Base-by-base conservation (phyloP, 2,113 vertebrate genomes). In the Crotophaga sulcirostris region DNA sequence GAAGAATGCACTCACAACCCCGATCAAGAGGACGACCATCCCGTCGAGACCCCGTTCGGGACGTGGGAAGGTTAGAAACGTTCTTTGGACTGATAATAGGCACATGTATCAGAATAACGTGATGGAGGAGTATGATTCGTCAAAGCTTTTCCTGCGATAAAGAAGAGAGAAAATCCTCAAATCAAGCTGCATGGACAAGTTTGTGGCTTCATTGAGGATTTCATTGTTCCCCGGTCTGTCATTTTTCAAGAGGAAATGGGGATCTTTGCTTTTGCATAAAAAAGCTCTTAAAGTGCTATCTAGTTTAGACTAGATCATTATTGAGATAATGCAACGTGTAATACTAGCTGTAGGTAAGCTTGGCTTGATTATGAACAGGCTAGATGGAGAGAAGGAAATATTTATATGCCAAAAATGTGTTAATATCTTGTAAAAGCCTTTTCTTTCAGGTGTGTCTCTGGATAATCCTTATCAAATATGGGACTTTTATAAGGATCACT, bases 61-160 rank as follows among this genome's bases (percentile, higher is more conserved):
- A 99, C 95, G 99, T 99, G 99, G 99, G 99, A 99, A 99, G 99
- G 99, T 99, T 99, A 99, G 99, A 99, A 99, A 98, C 98, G 97
- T 99, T 99, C 98, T 99, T 99, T 99, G 98, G 99, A 99, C 99
- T 98, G 98, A 98, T 99, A 98, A 94, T 99, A 98, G 98, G 98
- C 98, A 98, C 98, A 97, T 98, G 97, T 98, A 87, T 98, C 97
- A 98, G 98, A 98, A 98, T 99, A 98, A 99, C 98, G 91, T 98
- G 99, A 99, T 96, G 98, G 98, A 99, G 98, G 98, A 98, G 98
- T 98, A 74, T 97, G 98, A 98, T 98, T 98, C 98, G 97, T 98
- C 98, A 98, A 96, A 98, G 96, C 98, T 98, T 98, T 97, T 97
- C 95, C 98, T 98, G 98, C 98, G 98, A 98, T 98, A 98, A 98